A percentile compares a stretch with the other conserved stretches of the same genome.
Conservation (phyloP, 2,888 invertebrate species). For the Meiosimyza decipiens region DNA sequence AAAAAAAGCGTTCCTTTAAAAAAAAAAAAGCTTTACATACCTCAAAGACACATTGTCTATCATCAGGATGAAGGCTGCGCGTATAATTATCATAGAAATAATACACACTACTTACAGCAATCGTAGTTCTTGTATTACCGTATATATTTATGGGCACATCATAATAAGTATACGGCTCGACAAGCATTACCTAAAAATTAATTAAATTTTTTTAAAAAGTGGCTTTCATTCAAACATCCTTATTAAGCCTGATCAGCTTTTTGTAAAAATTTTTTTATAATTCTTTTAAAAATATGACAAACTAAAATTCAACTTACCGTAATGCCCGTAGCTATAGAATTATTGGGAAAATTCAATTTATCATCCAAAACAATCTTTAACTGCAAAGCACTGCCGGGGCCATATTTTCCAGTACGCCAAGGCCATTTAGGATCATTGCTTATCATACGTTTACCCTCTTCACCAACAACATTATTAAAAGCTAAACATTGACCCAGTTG, state of each 20-base stretch:
- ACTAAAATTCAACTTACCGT: slow-evolving; percentile 34
- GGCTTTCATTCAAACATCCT: background rate
- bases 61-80: slow-evolving; percentile 42
- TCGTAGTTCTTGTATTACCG: slow-evolving; percentile 47
- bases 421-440: slow-evolving; percentile 45
- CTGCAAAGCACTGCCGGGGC: slow-evolving; percentile 48
- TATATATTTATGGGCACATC: slow-evolving; percentile 46
- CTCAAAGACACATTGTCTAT: slow-evolving; percentile 54
- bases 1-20: too few relatives aligned
- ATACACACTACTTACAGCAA: slow-evolving; percentile 51
- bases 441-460: slow-evolving; percentile 44
- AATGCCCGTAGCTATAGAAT: slow-evolving; percentile 44
- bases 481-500: slow-evolving; percentile 67
- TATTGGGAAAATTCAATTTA: slow-evolving; percentile 49
- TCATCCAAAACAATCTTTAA: slow-evolving; percentile 49
- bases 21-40: slow-evolving; percentile 35
- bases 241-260: background rate
- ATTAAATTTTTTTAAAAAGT: too few relatives aligned
- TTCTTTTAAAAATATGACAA: background rate
- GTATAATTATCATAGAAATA: slow-evolving; percentile 53
- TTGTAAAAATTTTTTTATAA: background rate
- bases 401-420: slow-evolving; percentile 46
- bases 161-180: slow-evolving; percentile 56
- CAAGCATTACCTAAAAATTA: slow-evolving; percentile 46
- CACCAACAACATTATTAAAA: slow-evolving; percentile 64